Evolutionary conservation across 2,888 invertebrate species (phyloP).

Genomic region (Pollenia griseotomentosa): DNA sequence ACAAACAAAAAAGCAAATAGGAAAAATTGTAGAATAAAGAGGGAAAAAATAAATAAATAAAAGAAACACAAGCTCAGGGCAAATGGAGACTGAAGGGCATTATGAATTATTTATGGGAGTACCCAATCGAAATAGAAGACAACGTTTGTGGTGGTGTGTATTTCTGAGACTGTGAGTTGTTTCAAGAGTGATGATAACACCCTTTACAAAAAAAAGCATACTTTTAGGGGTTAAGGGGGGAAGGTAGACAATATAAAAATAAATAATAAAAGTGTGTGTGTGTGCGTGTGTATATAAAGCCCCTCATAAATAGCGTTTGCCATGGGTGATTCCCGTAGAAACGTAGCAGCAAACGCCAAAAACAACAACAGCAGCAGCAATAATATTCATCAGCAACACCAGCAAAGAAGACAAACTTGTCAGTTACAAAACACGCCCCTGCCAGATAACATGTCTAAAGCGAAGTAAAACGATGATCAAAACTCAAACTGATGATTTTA

Average conservation of each 20-base stretch:
- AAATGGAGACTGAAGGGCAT: slow-evolving; percentile 70
- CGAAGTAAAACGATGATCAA: slow-evolving; percentile 17
- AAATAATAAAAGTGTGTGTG: slow-evolving; percentile 29
- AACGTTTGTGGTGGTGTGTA: slow-evolving; percentile 32
- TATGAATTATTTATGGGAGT: slow-evolving; percentile 81
- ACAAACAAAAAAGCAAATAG: slow-evolving; percentile 42
- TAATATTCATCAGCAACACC: slow-evolving; percentile 61
- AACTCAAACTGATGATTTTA: slow-evolving; percentile 16
- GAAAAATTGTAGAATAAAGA: slow-evolving; percentile 14
- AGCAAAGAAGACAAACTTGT: slow-evolving; percentile 57
- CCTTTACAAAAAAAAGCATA: slow-evolving; percentile 50
- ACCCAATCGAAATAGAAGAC: slow-evolving; percentile 78
- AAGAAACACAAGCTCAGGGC: slow-evolving; percentile 51
- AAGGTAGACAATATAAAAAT: slow-evolving; percentile 18
- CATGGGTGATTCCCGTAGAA: slow-evolving; percentile 44
- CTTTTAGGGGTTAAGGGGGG: slow-evolving; percentile 24
- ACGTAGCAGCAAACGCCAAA: slow-evolving; percentile 5
- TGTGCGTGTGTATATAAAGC: not conserved
- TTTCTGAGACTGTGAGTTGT: slow-evolving; percentile 28
- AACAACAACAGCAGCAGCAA: slow-evolving; percentile 46
- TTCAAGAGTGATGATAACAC: slow-evolving; percentile 59
- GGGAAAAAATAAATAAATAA: slow-evolving; percentile 37
- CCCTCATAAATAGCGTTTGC: slow-evolving; percentile 63
- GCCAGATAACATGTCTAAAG: slow-evolving; percentile 59
- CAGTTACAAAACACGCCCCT: slow-evolving; percentile 72